Conservation (phyloP, 2,797 vertebrate genomes). For the Dromococcyx pavoninus region DNA sequence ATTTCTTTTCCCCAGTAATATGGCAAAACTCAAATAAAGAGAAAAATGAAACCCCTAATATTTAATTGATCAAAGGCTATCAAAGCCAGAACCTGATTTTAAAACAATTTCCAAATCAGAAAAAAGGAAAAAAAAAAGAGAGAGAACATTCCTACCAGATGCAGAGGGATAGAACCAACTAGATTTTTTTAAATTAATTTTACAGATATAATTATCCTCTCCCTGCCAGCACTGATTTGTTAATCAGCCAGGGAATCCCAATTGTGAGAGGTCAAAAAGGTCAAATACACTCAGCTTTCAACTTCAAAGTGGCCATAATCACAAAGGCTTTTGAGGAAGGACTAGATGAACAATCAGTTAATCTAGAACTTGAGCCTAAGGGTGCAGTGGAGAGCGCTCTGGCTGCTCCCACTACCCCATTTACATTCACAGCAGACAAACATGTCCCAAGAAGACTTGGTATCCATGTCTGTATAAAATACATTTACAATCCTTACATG, state of each 20-base stretch:
- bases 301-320: constrained; percentile 4
- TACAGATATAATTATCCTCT: neutral
- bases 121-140: neutral
- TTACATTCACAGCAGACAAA: neutral
- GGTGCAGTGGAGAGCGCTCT: neutral
- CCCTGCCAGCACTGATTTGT: neutral
- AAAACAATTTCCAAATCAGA: neutral
- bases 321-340: neutral
- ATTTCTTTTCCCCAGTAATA: neutral
- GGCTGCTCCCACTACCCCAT: neutral
- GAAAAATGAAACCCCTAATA: neutral
- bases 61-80: neutral
- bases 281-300: neutral
- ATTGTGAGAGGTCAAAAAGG: constrained; percentile 7
- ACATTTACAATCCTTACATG: neutral
- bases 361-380: neutral
- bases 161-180: neutral
- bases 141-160: neutral
- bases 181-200: neutral
- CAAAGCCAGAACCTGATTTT: neutral
- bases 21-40: neutral
- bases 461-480: neutral
- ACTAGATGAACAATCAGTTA: neutral
- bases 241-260: constrained; percentile 26
- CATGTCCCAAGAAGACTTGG: neutral